Base-by-base conservation (phyloP, 1,140 invertebrate genomes). In the Aporrectodea caliginosa region DNA sequence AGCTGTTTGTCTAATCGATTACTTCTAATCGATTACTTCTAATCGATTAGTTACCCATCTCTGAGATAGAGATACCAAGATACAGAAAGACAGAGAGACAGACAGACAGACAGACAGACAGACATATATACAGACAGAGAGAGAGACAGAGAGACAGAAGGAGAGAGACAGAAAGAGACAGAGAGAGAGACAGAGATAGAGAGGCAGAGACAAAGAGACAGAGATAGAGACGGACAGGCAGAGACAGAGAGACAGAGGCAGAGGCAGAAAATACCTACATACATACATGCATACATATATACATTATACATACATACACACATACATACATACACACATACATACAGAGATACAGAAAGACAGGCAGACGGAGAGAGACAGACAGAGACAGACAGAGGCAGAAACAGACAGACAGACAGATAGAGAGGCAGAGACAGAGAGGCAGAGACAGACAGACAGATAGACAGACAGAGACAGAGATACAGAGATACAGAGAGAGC, bases 231-330 rank as follows among this genome's bases (percentile, higher is more conserved):
- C 22, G 31, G 72, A 73, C 22, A 73, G 72, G 31, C 22, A 73
- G 72, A 73, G 72, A 73, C 22, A 73, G 72, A 73, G 72, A 73
- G 72, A 73, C 22, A 73, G 72, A 73, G 72, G 31, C 22, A 73
- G 72, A 73, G 72, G 31, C 22, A 73, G 72, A 73, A 30, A 73
- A n/a, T n/a, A n/a, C n/a, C n/a, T n/a, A n/a, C n/a, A n/a, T n/a
- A n/a, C n/a, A n/a, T n/a, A n/a, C n/a, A n/a, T n/a, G n/a, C n/a
- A n/a, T n/a, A n/a, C n/a, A n/a, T n/a, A n/a, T n/a, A n/a, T n/a
- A n/a, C n/a, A n/a, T n/a, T n/a, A n/a, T n/a, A n/a, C n/a, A n/a
- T n/a, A n/a, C n/a, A n/a, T n/a, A n/a, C n/a, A n/a, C n/a, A n/a
- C n/a, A n/a, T n/a, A n/a, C n/a, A n/a, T n/a, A n/a, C n/a, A n/a